Evolutionary conservation across 2,113 vertebrate species (phyloP), one percentile per base, ranked within the genome.

Genomic region (Tenebrosternarchus preto): DNA sequence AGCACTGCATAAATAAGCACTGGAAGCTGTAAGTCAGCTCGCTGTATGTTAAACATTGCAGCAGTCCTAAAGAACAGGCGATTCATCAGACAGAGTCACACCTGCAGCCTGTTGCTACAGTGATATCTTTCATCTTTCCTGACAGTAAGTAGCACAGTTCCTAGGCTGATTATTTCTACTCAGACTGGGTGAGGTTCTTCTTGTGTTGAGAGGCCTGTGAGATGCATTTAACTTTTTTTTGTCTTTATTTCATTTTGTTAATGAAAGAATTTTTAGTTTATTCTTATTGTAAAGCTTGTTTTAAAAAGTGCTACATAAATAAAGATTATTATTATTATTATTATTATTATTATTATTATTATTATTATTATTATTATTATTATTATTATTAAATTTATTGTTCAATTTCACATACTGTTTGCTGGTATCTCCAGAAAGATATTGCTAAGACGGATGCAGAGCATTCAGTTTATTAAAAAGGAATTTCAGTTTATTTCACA

Each of bases 1-100:
- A 64, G 27, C 2, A 31, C 66, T 53, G 50, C 83, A 85, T 85
- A 76, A 80, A 82, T 72, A 85, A 85, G 31, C n/a, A 56, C 56
- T 12, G 64, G 66, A 16, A 19, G 69, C 70, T 46, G 64, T 74
- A 73, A 78, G 69, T 73, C 76, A 69, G 36, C 9, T 15, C 27
- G 29, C 70, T 63, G 33, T 39, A 63, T 74, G 63, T 68, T 66
- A 78, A 73, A 82, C 76, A 78, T 83, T 78, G 67, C 61, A 66
- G 64, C 33, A 55, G 19, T 78, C 79, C 46, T 39, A 56, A 53
- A 76, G 75, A 85, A 82, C 66, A 55, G 53, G 33, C 66, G 36
- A 70, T 76, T 71, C 27, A 72, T 76, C 72, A 77, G 71, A 56
- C 15, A 17, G 24, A 39, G 9, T 31, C 8, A 19, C 46, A 53